Percentiles rank a stretch among this genome's conserved stretches.
phyloP scores from a whole-genome alignment of 2,113 vertebrate species.

The Agelaius tricolor region DNA sequence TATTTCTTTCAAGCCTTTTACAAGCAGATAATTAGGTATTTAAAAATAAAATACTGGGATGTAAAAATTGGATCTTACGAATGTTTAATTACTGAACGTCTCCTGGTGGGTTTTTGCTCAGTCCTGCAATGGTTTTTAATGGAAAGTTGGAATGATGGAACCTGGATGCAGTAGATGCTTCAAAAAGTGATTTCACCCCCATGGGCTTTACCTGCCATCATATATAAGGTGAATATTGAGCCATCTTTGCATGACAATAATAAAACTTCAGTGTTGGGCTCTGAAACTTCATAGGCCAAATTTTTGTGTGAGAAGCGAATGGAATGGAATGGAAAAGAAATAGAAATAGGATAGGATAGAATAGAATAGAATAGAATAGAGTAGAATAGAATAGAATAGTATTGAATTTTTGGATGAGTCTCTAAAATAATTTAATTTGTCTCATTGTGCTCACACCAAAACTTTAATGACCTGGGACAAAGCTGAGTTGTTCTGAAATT shows the following conservation, averaged over 20 bases:
- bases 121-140: background rate
- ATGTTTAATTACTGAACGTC: background rate
- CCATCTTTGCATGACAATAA: background rate
- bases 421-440: background rate
- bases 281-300: background rate
- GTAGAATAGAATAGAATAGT: too few relatives aligned
- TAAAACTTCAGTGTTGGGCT: background rate
- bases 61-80: background rate
- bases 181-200: background rate
- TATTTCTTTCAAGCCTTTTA: background rate
- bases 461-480: background rate
- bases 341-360: background rate
- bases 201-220: background rate
- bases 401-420: background rate
- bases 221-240: background rate
- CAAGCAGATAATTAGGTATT: background rate
- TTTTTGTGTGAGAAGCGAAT: background rate
- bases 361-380: background rate
- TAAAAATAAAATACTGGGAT: constrained; percentile 12
- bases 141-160: background rate
- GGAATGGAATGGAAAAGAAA: background rate
- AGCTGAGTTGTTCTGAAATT: background rate
- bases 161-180: background rate
- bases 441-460: background rate
- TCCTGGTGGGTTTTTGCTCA: background rate